Evolutionary conservation across 2,888 invertebrate species (phyloP).

Genomic region (Hypena proboscidalis): DNA sequence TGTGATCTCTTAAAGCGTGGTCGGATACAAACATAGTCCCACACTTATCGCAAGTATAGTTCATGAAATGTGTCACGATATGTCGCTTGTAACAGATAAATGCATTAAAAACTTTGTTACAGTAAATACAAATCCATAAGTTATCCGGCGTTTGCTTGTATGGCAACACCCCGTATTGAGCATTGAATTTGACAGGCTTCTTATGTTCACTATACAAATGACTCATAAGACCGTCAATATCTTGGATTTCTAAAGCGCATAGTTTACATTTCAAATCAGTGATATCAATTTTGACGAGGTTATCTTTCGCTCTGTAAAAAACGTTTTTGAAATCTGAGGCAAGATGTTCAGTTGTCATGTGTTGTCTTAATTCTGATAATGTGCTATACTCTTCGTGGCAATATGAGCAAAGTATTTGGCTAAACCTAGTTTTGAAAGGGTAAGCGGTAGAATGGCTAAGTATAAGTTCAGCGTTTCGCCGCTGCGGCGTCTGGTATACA

Average conservation of each 20-base stretch:
- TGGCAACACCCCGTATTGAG: constrained; percentile 72
- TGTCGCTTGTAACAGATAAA: constrained; percentile 74
- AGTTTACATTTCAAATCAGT: constrained; percentile 74
- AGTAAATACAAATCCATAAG: constrained; percentile 71
- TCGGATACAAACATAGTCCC: constrained; percentile 75
- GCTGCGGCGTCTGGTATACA: constrained; percentile 75
- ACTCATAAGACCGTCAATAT: constrained; percentile 69
- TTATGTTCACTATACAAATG: constrained; percentile 70
- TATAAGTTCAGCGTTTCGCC: constrained; percentile 77
- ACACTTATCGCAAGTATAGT: constrained; percentile 74
- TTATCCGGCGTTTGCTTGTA: constrained; percentile 66
- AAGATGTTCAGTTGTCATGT: constrained; percentile 67
- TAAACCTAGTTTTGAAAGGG: constrained; percentile 77
- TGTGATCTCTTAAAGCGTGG: constrained; percentile 71
- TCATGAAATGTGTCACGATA: constrained; percentile 73
- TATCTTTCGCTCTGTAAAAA: constrained; percentile 75
- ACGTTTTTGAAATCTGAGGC: constrained; percentile 72
- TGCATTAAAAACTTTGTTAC: constrained; percentile 61
- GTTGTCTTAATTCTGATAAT: constrained; percentile 62
- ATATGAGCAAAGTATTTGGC: constrained; percentile 74
- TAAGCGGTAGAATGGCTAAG: constrained; percentile 73
- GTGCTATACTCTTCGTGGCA: constrained; percentile 71
- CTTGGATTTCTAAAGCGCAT: constrained; percentile 60
- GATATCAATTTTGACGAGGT: constrained; percentile 76
- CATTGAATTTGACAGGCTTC: constrained; percentile 71